These are phyloP conservation scores for Trypoxylus dichotomus DNA, from an alignment of 1,140 invertebrate species.

Conservation along the genomic window DNA sequence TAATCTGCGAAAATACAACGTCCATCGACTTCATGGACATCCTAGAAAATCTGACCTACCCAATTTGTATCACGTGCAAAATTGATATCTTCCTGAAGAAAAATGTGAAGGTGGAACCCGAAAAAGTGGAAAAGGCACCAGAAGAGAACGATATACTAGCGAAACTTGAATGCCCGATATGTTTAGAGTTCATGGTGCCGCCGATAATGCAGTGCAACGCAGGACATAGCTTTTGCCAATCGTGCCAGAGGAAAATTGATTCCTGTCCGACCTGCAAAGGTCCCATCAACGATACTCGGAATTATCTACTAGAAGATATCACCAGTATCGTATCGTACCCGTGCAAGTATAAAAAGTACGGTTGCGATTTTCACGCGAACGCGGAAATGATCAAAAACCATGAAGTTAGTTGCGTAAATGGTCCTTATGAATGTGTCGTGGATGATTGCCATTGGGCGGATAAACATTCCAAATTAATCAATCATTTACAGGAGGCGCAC, in stretches of 20 bases:
- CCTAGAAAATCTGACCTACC: background rate
- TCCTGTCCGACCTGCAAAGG: constrained; percentile 37
- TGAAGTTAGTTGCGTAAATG: constrained; percentile 36
- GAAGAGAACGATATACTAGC: background rate
- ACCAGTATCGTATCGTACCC: constrained; percentile 35
- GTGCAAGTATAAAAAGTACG: constrained; percentile 38
- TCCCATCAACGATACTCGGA: constrained; percentile 37
- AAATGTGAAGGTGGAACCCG: background rate
- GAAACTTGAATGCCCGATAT: constrained; percentile 45
- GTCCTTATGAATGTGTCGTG: constrained; percentile 36
- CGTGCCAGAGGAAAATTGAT: constrained; percentile 35
- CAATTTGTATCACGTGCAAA: background rate
- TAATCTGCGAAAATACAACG: background rate
- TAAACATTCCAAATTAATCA: constrained; percentile 16
- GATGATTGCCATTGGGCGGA: constrained; percentile 34
- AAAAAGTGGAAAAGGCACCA: background rate
- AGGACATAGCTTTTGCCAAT: constrained; percentile 45
- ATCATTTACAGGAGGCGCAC: constrained; percentile 36
- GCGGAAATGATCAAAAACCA: constrained; percentile 36
- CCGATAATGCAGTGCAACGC: constrained; percentile 43
- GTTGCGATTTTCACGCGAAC: constrained; percentile 33
- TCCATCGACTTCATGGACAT: background rate
- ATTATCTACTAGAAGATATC: constrained; percentile 41
- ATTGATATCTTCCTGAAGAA: background rate
- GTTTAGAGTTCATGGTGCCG: constrained; percentile 41